Evolutionary conservation across 1,140 invertebrate genomes (phyloP).

Genomic region (Teleopsis dalmanni): DNA sequence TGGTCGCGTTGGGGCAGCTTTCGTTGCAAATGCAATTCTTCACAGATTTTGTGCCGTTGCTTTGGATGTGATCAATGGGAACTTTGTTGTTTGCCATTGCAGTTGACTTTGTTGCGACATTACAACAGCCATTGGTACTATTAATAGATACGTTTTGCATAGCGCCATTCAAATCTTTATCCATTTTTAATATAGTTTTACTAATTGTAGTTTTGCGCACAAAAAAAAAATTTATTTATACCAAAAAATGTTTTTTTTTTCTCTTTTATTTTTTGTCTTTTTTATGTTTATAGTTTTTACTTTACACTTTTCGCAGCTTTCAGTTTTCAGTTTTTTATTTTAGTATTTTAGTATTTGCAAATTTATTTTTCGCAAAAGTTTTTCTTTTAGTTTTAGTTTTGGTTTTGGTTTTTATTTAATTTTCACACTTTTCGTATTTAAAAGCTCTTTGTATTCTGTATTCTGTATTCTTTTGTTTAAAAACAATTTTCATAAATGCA

Average conservation of each 20-base stretch:
- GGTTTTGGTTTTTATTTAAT: not conserved
- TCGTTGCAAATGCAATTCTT: slow-evolving; percentile 1
- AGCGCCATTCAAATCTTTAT: slow-evolving; percentile 41
- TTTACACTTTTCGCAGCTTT: slow-evolving; percentile 2
- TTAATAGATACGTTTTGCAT: slow-evolving; percentile 42
- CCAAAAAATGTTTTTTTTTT: slow-evolving; percentile 2
- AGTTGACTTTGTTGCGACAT: slow-evolving; percentile 6
- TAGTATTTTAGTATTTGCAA: not conserved
- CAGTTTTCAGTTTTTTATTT: not conserved
- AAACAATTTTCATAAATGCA: slow-evolving; percentile 4
- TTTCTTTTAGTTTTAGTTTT: not conserved
- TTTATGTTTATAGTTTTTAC: not conserved
- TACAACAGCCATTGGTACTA: slow-evolving; percentile 17
- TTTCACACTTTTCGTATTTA: not conserved
- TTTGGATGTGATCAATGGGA: not conserved
- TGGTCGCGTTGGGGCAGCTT: not conserved
- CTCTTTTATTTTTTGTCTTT: not conserved
- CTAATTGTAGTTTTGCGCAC: slow-evolving; percentile 1
- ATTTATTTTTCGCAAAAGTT: not conserved
- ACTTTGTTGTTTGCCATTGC: slow-evolving; percentile 14
- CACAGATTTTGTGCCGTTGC: slow-evolving; percentile 3
- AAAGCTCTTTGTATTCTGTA: not conserved
- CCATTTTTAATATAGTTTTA: slow-evolving; percentile 16
- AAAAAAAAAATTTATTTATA: not conserved
- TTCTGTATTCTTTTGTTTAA: slow-evolving; percentile 4